Base-by-base conservation (phyloP, 2,797 vertebrate species). In the Sebastes elongatus region DNA sequence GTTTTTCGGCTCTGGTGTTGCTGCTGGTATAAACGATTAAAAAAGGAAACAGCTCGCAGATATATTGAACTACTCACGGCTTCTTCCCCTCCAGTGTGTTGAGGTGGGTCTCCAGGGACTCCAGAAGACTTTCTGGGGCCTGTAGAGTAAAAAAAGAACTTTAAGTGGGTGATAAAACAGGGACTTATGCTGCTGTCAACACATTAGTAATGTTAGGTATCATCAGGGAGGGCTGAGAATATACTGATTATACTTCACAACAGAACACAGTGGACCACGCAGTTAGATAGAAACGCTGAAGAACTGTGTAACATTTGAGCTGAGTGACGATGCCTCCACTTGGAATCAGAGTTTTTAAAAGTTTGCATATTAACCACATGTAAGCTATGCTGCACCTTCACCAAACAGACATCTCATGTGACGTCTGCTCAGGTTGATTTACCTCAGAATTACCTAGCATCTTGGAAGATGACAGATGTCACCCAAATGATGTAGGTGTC, bases 51-150 rank as follows among this genome's bases (percentile, higher is more conserved):
- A 20, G 57, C 2, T 16, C 20, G 23, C 13, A 10, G 32, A 38
- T 66, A 1, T 7, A 25, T 70, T 25, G 10, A 68, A 35, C 18
- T 61, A 95, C 96, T 95, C 90, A 99, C 98, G 97, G 95, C 93
- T 99, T 99, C 92, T 97, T 99, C 76, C 98, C 98, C 94, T 99
- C 98, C 93, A 99, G 95, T n/a, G 97, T 99, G 93, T 98, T 99
- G 87, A 99, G 96, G 92, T 99, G 99, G 32, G 99, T 99, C 92
- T 99, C 99, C 89, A 99, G 96, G 46, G 99, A 99, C 93, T 99
- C 98, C 94, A 99, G 96, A 83, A 99, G 97, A 95, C 98, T 99
- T 94, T 98, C 98, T 32, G 99, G 99, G 90, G 98, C 98, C 99
- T 99, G 94, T 52, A 85, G 85, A 86, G 91, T 86, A 83, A 87